phyloP scores from a whole-genome alignment of 1,140 invertebrate genomes.

The Nymphalis io region DNA sequence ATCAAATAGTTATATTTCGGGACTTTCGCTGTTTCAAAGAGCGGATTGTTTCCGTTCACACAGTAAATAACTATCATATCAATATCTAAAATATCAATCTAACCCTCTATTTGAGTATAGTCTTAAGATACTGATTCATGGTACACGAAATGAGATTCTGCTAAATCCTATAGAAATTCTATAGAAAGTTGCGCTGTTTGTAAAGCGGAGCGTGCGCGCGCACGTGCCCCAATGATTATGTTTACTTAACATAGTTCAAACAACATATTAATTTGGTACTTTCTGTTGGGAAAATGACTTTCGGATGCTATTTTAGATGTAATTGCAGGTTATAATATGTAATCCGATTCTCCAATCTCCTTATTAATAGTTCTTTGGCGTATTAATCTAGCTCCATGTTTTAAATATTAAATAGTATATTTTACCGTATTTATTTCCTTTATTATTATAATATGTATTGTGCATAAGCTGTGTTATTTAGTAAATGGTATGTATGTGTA shows the following conservation, averaged over 20 bases:
- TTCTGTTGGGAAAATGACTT: constrained; percentile 72
- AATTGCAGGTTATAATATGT: constrained; percentile 24
- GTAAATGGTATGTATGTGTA: no score
- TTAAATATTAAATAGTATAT: no score
- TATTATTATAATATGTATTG: no score
- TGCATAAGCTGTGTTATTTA: no score
- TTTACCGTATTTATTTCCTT: no score
- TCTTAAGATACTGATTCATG: constrained; percentile 74
- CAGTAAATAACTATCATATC: constrained; percentile 79
- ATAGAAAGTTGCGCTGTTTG: constrained; percentile 42
- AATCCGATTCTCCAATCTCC: background rate
- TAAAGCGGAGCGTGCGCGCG: constrained; percentile 59
- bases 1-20: background rate
- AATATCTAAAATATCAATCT: constrained; percentile 79
- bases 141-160: constrained; percentile 65
- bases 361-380: background rate
- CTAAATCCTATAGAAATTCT: constrained; percentile 69
- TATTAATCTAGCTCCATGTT: no score
- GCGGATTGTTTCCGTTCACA: constrained; percentile 72
- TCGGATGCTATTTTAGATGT: constrained; percentile 54
- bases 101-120: constrained; percentile 71
- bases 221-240: constrained; percentile 76
- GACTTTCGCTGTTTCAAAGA: constrained; percentile 14
- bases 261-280: constrained; percentile 78
- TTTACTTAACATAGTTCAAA: constrained; percentile 78